phyloP scores from a whole-genome alignment of 2,888 invertebrate species.

The Ceriagrion tenellum region DNA sequence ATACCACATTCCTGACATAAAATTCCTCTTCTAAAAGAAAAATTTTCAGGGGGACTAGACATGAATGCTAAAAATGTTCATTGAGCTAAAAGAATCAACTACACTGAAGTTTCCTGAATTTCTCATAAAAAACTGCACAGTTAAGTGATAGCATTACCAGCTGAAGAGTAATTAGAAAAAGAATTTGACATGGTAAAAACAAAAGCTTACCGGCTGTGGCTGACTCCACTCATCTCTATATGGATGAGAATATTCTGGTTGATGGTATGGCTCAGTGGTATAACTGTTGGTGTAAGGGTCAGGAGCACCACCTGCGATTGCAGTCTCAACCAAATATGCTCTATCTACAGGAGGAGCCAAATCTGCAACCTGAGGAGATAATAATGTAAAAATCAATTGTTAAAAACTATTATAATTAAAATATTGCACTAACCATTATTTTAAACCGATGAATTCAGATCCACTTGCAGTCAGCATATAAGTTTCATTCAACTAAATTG shows the following conservation, averaged over 20 bases:
- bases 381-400: background rate
- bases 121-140: too few species aligned
- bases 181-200: too few species aligned
- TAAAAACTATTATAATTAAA: background rate
- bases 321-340: slow-evolving; percentile 70
- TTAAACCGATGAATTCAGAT: background rate
- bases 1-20: too few species aligned
- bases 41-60: too few species aligned
- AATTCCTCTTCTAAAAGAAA: too few species aligned
- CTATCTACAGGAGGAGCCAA: slow-evolving; percentile 70
- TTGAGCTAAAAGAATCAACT: too few species aligned
- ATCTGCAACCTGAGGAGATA: slow-evolving; percentile 70
- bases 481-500: too few species aligned
- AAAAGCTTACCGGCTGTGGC: slow-evolving; percentile 65
- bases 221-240: slow-evolving; percentile 71
- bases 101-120: too few species aligned
- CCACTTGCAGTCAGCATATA: too few species aligned
- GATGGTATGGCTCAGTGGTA: slow-evolving; percentile 70
- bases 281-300: slow-evolving; percentile 71
- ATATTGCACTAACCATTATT: background rate
- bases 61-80: too few species aligned
- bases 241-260: slow-evolving; percentile 70
- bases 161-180: too few species aligned
- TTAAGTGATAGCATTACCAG: too few species aligned
- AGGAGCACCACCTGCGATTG: slow-evolving; percentile 69